Conservation (phyloP, 1,140 invertebrate species). For the Drosophila burlai region DNA sequence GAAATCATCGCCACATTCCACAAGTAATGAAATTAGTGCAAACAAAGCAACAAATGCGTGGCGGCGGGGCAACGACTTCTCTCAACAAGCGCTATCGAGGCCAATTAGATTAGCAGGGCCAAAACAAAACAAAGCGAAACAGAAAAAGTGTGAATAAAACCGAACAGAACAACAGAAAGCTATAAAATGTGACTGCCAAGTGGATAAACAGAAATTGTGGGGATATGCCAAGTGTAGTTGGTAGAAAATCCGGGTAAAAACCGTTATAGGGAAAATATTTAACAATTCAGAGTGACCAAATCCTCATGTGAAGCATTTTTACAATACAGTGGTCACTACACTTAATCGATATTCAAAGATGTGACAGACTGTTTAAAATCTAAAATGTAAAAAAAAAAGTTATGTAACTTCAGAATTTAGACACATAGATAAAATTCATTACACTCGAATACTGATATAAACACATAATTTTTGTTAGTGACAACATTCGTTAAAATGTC, state of each 20-base stretch:
- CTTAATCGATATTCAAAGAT: too few relatives aligned
- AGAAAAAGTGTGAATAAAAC: constrained; percentile 12
- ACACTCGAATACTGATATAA: not conserved
- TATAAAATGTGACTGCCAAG: constrained; percentile 54
- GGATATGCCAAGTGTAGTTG: not conserved
- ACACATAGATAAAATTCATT: too few relatives aligned
- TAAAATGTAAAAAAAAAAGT: not conserved
- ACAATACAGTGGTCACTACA: not conserved
- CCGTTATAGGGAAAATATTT: not conserved
- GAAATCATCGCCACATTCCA: constrained; percentile 80
- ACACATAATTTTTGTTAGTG: not conserved
- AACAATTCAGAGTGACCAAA: not conserved
- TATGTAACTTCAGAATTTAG: not conserved
- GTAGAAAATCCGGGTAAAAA: not conserved
- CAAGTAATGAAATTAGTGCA: constrained; percentile 80
- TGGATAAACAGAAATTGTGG: constrained; percentile 29
- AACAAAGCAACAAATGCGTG: constrained; percentile 64
- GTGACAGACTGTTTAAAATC: not conserved
- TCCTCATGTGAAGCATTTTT: not conserved
- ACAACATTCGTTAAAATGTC: constrained; percentile 61
- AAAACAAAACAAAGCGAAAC: constrained; percentile 29
- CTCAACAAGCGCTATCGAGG: constrained; percentile 42
- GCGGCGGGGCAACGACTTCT: constrained; percentile 36
- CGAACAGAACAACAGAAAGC: constrained; percentile 25
- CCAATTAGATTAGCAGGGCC: constrained; percentile 57